These are phyloP conservation scores for Stomatorhinus walkeri DNA, from an alignment of 2,797 vertebrate genomes.

Conservation along the genomic window DNA sequence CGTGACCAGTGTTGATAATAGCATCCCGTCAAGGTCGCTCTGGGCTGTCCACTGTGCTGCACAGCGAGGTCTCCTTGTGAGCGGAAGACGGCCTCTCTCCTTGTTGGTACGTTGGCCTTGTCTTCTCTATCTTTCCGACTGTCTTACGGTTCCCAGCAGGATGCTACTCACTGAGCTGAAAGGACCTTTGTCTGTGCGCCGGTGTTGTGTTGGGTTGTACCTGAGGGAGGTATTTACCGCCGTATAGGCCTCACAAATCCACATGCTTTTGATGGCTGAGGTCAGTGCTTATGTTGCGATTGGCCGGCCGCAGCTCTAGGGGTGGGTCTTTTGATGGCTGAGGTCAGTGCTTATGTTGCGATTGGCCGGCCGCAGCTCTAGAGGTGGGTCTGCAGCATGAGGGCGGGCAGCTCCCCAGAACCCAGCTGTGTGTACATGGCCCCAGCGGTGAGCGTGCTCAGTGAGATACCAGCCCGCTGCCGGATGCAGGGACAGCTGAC, in stretches of 20 bases:
- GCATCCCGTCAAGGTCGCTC: neutral
- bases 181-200: neutral
- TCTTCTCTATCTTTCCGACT: neutral
- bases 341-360: neutral
- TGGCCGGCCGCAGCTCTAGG: no score
- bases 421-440: conserved; percentile 9
- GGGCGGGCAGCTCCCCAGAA: neutral
- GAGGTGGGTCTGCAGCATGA: neutral
- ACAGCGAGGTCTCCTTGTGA: neutral
- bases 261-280: no score
- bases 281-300: no score
- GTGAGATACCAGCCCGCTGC: neutral
- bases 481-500: neutral
- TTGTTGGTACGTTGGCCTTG: neutral
- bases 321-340: neutral
- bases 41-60: neutral
- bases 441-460: neutral
- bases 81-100: neutral
- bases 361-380: neutral
- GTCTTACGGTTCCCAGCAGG: neutral
- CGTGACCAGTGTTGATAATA: neutral
- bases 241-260: no score
- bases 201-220: neutral
- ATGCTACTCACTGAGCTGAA: neutral
- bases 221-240: neutral